phyloP scores from a whole-genome alignment of 1,140 invertebrate genomes.

The Nilaparvata lugens region DNA sequence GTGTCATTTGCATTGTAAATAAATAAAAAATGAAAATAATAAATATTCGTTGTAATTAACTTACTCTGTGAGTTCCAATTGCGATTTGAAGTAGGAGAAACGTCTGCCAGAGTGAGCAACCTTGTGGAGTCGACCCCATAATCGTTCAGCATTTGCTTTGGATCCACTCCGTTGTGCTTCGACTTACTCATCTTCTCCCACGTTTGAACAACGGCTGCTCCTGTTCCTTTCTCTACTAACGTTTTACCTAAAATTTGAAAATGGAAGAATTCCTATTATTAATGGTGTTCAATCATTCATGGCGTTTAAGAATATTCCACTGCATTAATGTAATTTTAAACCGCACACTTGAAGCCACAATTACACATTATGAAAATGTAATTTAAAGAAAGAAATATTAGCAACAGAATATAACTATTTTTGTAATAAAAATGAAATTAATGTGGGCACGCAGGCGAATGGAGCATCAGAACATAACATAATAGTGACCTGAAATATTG shows the following conservation, averaged over 20 bases:
- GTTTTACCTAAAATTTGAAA: conserved; percentile 36
- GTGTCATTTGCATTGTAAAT: no score
- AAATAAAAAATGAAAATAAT: background rate
- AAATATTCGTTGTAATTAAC: background rate
- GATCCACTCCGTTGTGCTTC: conserved; percentile 93
- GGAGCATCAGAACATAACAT: no score
- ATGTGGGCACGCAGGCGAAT: no score
- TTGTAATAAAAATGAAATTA: no score
- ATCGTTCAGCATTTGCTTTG: conserved; percentile 64
- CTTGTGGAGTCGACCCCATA: conserved; percentile 86
- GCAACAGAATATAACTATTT: no score
- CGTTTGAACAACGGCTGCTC: conserved; percentile 51
- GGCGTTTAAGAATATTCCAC: no score
- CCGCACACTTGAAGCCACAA: no score
- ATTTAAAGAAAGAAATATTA: no score
- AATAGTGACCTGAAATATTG: no score
- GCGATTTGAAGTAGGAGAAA: conserved; percentile 72
- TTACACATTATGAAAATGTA: no score
- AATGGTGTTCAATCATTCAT: background rate
- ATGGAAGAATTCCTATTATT: background rate
- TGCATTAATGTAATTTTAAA: no score
- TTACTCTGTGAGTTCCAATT: conserved; percentile 54
- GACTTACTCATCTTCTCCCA: conserved; percentile 99
- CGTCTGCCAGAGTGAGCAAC: conserved; percentile 75
- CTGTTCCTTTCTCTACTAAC: conserved; percentile 51